Evolutionary conservation across 2,113 vertebrate species (phyloP).

Genomic region (Aegotheles bennettii): DNA sequence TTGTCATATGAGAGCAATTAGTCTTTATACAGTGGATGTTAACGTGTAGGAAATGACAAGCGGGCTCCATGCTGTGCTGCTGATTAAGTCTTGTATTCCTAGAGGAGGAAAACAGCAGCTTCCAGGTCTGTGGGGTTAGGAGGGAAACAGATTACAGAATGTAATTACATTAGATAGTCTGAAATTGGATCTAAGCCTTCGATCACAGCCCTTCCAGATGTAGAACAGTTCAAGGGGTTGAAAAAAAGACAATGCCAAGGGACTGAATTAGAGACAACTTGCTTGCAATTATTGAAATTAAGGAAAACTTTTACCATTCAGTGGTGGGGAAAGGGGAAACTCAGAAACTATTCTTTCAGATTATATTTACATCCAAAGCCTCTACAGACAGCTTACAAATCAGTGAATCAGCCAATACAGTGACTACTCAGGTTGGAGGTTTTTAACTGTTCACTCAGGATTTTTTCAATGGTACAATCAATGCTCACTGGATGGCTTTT

Average conservation of each 20-base stretch:
- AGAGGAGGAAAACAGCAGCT: not conserved
- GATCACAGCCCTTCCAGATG: not conserved
- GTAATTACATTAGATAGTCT: conserved; percentile 17
- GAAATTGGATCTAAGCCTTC: conserved; percentile 19
- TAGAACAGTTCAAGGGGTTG: not conserved
- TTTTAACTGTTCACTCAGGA: not conserved
- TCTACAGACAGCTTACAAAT: not conserved
- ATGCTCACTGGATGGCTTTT: not conserved
- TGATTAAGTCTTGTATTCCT: not conserved
- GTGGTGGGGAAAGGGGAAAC: not conserved
- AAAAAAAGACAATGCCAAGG: not conserved
- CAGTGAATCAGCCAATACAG: not conserved
- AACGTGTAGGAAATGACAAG: not conserved
- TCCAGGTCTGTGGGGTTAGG: conserved; percentile 5
- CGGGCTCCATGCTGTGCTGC: not conserved
- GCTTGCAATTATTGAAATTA: not conserved
- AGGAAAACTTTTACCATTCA: not conserved
- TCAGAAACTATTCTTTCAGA: not conserved
- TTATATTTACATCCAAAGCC: not conserved
- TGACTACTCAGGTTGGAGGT: not conserved
- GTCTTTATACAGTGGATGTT: not conserved
- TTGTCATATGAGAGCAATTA: not conserved
- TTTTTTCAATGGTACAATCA: not conserved
- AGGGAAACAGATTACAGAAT: not conserved
- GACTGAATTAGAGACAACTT: conserved; percentile 19